Evolutionary conservation across 1,140 invertebrate genomes (phyloP).

Genomic region (Zeugodacus cucurbitae): DNA sequence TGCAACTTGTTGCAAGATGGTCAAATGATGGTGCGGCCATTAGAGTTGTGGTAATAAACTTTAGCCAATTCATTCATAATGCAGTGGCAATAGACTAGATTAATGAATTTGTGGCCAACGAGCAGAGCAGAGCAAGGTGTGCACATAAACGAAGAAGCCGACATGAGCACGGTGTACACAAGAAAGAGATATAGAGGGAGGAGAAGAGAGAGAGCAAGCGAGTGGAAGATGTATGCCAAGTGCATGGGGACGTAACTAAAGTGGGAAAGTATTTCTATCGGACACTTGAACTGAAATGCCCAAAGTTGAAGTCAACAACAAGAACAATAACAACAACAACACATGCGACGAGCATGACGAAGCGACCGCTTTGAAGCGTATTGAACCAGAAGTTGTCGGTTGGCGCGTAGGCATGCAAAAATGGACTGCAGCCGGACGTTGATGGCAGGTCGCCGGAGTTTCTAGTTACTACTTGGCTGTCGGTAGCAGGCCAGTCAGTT

Average conservation of each 20-base stretch:
- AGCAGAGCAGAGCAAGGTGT: background rate
- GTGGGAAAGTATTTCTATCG: background rate
- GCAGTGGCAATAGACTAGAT: conserved; percentile 7
- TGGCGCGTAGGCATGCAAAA: background rate
- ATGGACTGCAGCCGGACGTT: background rate
- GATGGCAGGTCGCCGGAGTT: background rate
- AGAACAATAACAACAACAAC: background rate
- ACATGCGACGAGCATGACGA: background rate
- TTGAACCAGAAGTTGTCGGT: background rate
- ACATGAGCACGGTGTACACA: background rate
- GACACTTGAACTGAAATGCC: conserved; percentile 1
- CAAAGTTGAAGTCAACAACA: background rate
- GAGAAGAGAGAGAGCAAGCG: too few species aligned
- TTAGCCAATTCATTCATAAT: conserved; percentile 36
- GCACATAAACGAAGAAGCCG: background rate
- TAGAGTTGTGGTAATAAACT: conserved; percentile 22
- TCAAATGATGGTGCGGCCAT: background rate
- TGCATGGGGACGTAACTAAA: background rate
- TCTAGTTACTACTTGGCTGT: background rate
- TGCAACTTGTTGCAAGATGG: background rate
- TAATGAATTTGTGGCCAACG: conserved; percentile 16
- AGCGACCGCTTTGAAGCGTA: background rate
- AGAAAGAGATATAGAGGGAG: too few species aligned
- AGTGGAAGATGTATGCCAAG: conserved; percentile 23
- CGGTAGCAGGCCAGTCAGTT: background rate